Evolutionary conservation across 2,797 vertebrate species (phyloP).

Genomic region (Pogoniulus pusillus): DNA sequence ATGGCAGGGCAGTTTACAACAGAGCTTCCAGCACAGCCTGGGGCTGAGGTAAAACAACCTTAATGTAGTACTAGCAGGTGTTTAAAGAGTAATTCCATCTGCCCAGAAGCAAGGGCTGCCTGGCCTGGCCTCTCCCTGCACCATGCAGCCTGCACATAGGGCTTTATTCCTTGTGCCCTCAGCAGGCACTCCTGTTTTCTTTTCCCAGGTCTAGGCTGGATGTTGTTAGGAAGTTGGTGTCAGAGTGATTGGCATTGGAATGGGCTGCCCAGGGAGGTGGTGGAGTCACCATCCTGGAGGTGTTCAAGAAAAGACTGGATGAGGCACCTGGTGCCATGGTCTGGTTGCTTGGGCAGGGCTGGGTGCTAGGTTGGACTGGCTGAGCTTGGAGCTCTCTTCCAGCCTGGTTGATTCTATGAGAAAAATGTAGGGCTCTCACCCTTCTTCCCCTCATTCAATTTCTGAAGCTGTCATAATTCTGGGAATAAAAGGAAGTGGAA

Average conservation of each 20-base stretch:
- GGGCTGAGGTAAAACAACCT: not conserved
- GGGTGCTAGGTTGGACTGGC: too few relatives aligned
- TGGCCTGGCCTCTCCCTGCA: not conserved
- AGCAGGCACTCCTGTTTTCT: not conserved
- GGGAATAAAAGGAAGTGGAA: slow-evolving; percentile 13
- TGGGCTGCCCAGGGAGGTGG: too few relatives aligned
- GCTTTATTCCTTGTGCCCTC: not conserved
- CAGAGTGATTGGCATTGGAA: too few relatives aligned
- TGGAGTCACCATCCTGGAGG: too few relatives aligned
- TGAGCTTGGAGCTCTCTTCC: too few relatives aligned
- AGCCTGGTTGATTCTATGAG: too few relatives aligned
- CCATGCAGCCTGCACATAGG: rapidly evolving
- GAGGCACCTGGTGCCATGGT: too few relatives aligned
- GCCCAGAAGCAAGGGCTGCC: not conserved
- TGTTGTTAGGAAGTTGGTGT: too few relatives aligned
- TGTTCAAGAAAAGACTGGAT: too few relatives aligned
- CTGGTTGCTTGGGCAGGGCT: too few relatives aligned
- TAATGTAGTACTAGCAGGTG: not conserved
- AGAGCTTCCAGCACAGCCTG: not conserved
- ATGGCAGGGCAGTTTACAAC: not conserved
- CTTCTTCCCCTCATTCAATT: not conserved
- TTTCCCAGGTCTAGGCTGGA: too few relatives aligned
- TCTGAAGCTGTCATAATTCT: slow-evolving; percentile 18
- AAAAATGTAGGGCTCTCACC: not conserved
- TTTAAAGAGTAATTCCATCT: not conserved